phyloP scores from a whole-genome alignment of 1,140 invertebrate genomes.

The Sminthurinus signatus region DNA sequence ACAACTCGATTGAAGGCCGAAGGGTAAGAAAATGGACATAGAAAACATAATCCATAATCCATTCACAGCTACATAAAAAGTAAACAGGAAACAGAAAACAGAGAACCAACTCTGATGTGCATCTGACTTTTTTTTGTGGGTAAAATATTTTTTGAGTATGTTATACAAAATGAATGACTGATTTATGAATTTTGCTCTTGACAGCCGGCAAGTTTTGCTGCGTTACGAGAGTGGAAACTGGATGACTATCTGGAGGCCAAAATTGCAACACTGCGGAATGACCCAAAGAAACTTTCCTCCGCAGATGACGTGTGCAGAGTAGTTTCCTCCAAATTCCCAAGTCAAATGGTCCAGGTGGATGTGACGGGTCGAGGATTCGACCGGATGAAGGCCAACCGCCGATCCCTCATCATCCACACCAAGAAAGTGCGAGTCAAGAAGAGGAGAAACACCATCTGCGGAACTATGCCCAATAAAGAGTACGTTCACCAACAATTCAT shows the following conservation, averaged over 20 bases:
- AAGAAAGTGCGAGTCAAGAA: conserved; percentile 47
- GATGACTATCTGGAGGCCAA: conserved; percentile 39
- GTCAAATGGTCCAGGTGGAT: conserved; percentile 78
- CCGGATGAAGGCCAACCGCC: conserved; percentile 72
- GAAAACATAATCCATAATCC: too few relatives aligned
- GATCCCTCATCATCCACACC: conserved; percentile 56
- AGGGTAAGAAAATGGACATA: conserved; percentile 19
- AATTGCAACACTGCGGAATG: conserved; percentile 19
- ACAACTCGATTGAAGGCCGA: conserved; percentile 18
- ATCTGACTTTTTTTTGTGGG: not conserved
- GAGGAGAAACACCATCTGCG: conserved; percentile 81
- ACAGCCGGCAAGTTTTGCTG: conserved; percentile 40
- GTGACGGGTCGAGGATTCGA: conserved; percentile 76
- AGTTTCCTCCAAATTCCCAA: conserved; percentile 60
- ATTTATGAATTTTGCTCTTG: conserved; percentile 12
- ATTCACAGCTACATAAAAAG: too few relatives aligned
- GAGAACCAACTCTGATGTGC: too few relatives aligned
- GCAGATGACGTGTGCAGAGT: conserved; percentile 46
- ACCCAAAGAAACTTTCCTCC: conserved; percentile 41
- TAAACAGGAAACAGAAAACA: not conserved
- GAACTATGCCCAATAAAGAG: conserved; percentile 46
- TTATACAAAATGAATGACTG: conserved; percentile 3
- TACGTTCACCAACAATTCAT: too few relatives aligned
- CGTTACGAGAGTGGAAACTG: conserved; percentile 39
- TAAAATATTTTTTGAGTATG: not conserved